Evolutionary conservation across 1,140 invertebrate genomes (phyloP), one percentile per base, ranked within the genome.

Genomic region (Microvelia longipes): DNA sequence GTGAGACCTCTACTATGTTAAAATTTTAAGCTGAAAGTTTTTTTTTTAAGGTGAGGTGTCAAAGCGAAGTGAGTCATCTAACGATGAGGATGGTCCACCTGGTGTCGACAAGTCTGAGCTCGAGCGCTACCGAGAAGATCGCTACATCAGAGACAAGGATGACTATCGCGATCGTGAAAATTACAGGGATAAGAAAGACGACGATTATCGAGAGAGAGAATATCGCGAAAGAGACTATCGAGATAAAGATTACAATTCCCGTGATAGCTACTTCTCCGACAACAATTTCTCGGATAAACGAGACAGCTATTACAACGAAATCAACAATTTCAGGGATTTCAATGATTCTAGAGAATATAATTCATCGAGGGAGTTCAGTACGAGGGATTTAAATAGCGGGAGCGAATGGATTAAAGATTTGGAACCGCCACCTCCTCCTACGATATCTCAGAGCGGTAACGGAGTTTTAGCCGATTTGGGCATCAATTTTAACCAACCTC

Each of bases 401-500:
- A n/a, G n/a, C n/a, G n/a, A n/a, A n/a, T n/a, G n/a, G n/a, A n/a
- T n/a, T n/a, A n/a, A n/a, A n/a, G n/a, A n/a, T n/a, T n/a, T n/a
- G 1, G 35, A 29, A 61, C 68, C 68, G 2, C 68, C 68, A 2
- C 27, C 61, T 29, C 61, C 68, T 14, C 68, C 19, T 19, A 29
- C 67, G n/a, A 2, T 13, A 2, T 2, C 29, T n/a, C n/a, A n/a
- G n/a, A 26, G 62, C 24, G 24, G 24, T 64, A 64, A 64, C 15
- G 25, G 25, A 24, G 2, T 28, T 1, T 27, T 64, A 2, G 2
- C 62, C 27, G 72, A 74, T 27, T 67, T 73, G 1, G 66, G 71
- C 1, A 71, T 73, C 65, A 69, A 85, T 74, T 65, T 2, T 19
- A 35, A 29, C 29, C 68, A 50, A 24, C 67, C 27, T 2, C 84